phyloP scores from a whole-genome alignment of 2,888 invertebrate species.

The Margaritifera margaritifera region DNA sequence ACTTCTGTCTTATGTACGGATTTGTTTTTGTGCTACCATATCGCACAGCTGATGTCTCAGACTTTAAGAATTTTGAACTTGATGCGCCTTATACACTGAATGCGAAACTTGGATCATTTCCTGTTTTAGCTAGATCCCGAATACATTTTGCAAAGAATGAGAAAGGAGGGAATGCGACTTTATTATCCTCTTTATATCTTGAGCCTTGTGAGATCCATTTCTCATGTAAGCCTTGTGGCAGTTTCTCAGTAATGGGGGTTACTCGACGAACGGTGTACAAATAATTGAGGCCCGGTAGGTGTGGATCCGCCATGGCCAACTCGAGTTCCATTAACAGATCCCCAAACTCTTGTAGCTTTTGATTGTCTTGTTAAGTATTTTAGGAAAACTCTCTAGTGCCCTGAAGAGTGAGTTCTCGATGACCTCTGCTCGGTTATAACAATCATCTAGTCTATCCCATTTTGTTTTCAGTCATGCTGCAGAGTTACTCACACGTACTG shows the following conservation, averaged over 20 bases:
- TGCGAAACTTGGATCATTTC: conserved; percentile 18
- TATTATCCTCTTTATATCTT: conserved; percentile 11
- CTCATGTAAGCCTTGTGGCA: conserved; percentile 17
- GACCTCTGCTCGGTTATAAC: conserved; percentile 28
- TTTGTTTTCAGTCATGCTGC: conserved; percentile 5
- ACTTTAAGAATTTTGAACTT: too few species aligned
- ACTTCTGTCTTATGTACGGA: too few species aligned
- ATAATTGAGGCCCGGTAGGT: conserved; percentile 4
- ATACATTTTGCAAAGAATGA: conserved; percentile 12
- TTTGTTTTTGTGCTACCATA: too few species aligned
- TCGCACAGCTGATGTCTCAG: too few species aligned
- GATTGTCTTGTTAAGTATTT: conserved; percentile 1
- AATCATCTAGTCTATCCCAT: conserved; percentile 27
- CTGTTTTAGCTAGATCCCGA: conserved; percentile 10
- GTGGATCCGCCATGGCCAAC: conserved; percentile 6
- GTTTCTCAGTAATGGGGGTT: conserved; percentile 15
- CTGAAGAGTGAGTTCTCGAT: conserved; percentile 11
- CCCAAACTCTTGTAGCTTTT: conserved; percentile 4
- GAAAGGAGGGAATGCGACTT: conserved; percentile 16
- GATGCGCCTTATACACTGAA: neutral
- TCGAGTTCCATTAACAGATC: conserved; percentile 9
- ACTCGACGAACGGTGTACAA: conserved; percentile 19
- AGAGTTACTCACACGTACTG: conserved; percentile 12
- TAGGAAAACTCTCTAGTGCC: conserved; percentile 10
- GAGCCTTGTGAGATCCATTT: conserved; percentile 15